Conservation (phyloP, 2,113 vertebrate species). For the Empidonax traillii region DNA sequence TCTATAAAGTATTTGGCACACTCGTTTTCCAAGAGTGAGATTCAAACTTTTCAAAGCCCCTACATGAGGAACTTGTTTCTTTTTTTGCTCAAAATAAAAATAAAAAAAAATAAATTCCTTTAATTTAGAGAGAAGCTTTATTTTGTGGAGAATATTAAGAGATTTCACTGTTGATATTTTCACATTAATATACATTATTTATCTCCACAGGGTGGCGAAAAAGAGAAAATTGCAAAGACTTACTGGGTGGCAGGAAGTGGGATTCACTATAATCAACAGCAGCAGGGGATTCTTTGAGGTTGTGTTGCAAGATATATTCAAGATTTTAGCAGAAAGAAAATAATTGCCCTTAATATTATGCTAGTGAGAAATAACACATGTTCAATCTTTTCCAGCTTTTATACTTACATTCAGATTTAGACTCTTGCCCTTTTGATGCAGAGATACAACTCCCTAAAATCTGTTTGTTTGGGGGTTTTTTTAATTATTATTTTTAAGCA, state of each 20-base stretch:
- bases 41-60: conserved; percentile 58
- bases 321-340: conserved; percentile 67
- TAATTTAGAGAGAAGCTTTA: conserved; percentile 57
- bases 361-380: conserved; percentile 33
- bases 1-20: background rate
- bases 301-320: conserved; percentile 60
- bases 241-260: conserved; percentile 64
- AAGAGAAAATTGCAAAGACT: conserved; percentile 68
- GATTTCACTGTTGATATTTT: conserved; percentile 68
- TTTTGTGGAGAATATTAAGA: conserved; percentile 58
- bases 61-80: conserved; percentile 7
- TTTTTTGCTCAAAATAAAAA: conserved; percentile 48
- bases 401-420: conserved; percentile 36
- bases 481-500: background rate
- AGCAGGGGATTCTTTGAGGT: conserved; percentile 60
- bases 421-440: conserved; percentile 12
- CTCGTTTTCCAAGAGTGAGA: conserved; percentile 31
- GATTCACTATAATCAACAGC: conserved; percentile 63
- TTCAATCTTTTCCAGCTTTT: conserved; percentile 59
- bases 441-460: conserved; percentile 9
- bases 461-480: background rate
- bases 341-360: conserved; percentile 67
- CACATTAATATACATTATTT: conserved; percentile 67
- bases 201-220: conserved; percentile 64
- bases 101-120: conserved; percentile 45